Conservation (phyloP, 2,888 invertebrate genomes). For the Heliothis peltigera region DNA sequence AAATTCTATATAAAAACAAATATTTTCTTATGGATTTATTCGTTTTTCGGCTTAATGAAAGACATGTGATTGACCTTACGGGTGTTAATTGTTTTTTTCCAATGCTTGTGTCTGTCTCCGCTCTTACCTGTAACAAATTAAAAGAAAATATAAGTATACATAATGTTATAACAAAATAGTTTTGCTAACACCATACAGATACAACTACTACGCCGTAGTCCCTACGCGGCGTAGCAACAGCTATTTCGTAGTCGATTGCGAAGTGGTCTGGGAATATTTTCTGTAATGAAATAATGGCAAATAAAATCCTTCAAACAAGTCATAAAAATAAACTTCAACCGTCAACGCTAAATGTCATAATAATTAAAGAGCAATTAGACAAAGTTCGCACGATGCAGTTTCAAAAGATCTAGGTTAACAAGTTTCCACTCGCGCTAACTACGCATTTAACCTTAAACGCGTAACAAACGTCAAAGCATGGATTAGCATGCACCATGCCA, state of each 20-base stretch:
- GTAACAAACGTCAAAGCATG: constrained; percentile 21
- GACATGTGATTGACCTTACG: no score
- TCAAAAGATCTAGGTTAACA: constrained; percentile 41
- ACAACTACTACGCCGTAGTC: constrained; percentile 19
- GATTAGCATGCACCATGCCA: background rate
- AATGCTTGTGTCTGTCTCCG: constrained; percentile 8
- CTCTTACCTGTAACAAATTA: constrained; percentile 56
- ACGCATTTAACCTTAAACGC: background rate
- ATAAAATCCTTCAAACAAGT: background rate
- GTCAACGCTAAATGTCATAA: constrained; percentile 3
- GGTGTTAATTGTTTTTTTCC: constrained; percentile 11
- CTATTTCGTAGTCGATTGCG: background rate
- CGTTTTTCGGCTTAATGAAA: no score
- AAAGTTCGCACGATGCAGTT: constrained; percentile 15
- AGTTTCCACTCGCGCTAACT: constrained; percentile 21
- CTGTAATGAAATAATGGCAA: background rate
- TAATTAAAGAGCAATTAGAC: constrained; percentile 46
- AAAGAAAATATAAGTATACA: constrained; percentile 34
- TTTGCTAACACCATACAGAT: background rate
- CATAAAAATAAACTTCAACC: constrained; percentile 6
- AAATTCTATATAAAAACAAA: no score
- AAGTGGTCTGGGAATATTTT: background rate
- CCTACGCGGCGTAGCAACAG: constrained; percentile 16
- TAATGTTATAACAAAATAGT: background rate
- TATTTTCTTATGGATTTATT: no score